Conservation (phyloP, 2,797 vertebrate species). For the Acestrorhynchus altus region DNA sequence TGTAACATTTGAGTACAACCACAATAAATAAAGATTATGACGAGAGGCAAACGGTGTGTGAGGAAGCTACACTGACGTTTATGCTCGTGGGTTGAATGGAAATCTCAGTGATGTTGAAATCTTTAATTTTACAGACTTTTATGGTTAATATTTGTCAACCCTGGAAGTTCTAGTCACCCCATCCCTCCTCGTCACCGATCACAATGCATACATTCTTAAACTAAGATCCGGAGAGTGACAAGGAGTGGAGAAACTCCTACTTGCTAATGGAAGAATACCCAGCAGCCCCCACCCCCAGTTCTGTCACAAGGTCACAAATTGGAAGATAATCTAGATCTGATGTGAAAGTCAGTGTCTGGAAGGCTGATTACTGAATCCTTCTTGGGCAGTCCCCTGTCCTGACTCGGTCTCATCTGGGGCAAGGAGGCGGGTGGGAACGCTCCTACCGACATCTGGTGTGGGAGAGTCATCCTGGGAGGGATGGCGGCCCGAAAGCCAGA, state of each 20-base stretch:
- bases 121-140: slow-evolving; percentile 63
- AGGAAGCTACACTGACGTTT: slow-evolving; percentile 69
- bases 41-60: slow-evolving; percentile 63
- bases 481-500: slow-evolving; percentile 63
- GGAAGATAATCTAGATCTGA: slow-evolving; percentile 92
- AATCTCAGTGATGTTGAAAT: slow-evolving; percentile 64
- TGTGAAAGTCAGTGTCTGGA: slow-evolving; percentile 84
- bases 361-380: slow-evolving; percentile 85
- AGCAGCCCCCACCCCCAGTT: slow-evolving; percentile 28
- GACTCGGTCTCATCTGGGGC: slow-evolving; percentile 68
- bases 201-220: slow-evolving; percentile 72
- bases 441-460: slow-evolving; percentile 81
- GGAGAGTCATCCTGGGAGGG: slow-evolving; percentile 71
- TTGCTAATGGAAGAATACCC: slow-evolving; percentile 41
- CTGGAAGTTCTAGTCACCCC: slow-evolving; percentile 33
- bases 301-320: slow-evolving; percentile 89
- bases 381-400: slow-evolving; percentile 77
- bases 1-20: slow-evolving; percentile 57
- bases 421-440: slow-evolving; percentile 74
- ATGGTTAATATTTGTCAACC: slow-evolving; percentile 55
- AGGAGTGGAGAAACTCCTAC: slow-evolving; percentile 46
- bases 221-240: slow-evolving; percentile 59
- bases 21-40: slow-evolving; percentile 59
- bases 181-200: slow-evolving; percentile 50
- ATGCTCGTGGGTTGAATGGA: slow-evolving; percentile 65